These are phyloP conservation scores for Pelodiscus sinensis DNA, from an alignment of 2,113 vertebrate species.

Conservation along the genomic window DNA sequence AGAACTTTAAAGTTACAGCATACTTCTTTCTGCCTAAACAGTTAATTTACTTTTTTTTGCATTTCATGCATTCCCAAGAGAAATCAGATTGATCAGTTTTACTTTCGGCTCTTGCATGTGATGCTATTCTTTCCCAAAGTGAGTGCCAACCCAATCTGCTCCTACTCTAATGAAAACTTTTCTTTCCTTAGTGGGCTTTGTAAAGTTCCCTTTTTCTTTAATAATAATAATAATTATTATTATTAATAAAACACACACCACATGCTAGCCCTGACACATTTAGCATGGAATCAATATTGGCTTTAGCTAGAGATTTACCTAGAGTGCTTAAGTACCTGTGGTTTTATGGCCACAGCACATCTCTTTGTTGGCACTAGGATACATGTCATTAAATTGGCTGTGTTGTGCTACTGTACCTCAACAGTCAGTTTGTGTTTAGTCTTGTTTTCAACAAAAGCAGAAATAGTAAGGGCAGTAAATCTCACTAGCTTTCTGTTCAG, in stretches of 20 bases:
- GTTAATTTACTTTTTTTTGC: background rate
- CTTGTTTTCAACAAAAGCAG: background rate
- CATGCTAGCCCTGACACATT: background rate
- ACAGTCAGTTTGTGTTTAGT: background rate
- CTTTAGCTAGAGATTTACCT: background rate
- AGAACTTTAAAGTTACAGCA: background rate
- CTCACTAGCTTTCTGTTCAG: background rate
- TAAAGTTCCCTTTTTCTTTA: background rate
- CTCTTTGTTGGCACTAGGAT: background rate
- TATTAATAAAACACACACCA: no score
- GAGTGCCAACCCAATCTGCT: background rate
- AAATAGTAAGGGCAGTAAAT: background rate
- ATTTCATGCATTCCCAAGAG: background rate
- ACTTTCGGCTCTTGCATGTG: background rate
- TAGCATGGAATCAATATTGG: background rate
- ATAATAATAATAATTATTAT: no score
- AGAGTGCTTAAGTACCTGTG: background rate
- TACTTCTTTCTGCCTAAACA: background rate
- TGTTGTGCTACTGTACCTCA: background rate
- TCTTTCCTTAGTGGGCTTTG: background rate
- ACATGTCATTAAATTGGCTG: background rate
- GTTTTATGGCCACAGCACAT: background rate
- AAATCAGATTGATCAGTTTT: background rate
- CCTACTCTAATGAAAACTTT: background rate
- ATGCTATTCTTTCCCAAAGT: fast-evolving